These are phyloP conservation scores for Bhutanitis thaidina DNA, from an alignment of 2,888 invertebrate genomes.

Conservation along the genomic window DNA sequence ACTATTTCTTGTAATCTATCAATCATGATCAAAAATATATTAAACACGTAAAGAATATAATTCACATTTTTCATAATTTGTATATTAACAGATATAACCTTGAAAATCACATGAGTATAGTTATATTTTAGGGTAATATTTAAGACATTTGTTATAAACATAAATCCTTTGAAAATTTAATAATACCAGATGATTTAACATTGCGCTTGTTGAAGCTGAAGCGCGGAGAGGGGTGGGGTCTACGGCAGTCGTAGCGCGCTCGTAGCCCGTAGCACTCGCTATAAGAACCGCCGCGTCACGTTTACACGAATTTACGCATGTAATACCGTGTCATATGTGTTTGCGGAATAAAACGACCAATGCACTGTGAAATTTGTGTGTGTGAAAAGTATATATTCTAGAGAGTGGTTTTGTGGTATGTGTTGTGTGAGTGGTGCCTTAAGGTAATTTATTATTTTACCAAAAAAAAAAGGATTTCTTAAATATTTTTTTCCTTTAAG, in stretches of 20 bases:
- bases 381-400: slow-evolving; percentile 15
- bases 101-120: too few relatives aligned
- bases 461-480: slow-evolving; percentile 5
- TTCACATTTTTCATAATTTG: too few relatives aligned
- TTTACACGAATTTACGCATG: slow-evolving; percentile 18
- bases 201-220: slow-evolving; percentile 37
- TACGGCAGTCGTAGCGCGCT: slow-evolving; percentile 68
- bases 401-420: slow-evolving; percentile 8
- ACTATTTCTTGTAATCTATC: too few relatives aligned
- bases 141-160: neutral
- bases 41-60: too few relatives aligned
- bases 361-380: slow-evolving; percentile 25
- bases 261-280: slow-evolving; percentile 67
- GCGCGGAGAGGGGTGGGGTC: slow-evolving; percentile 54
- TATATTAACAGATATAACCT: too few relatives aligned
- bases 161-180: slow-evolving; percentile 20
- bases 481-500: slow-evolving; percentile 12
- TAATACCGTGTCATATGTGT: slow-evolving; percentile 9
- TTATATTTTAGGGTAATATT: too few relatives aligned
- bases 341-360: slow-evolving; percentile 2
- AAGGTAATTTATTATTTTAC: slow-evolving; percentile 5
- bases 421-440: slow-evolving; percentile 7
- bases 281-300: slow-evolving; percentile 38
- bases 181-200: slow-evolving; percentile 33
- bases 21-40: too few relatives aligned